Percentiles rank a stretch among this genome's conserved stretches.
Evolutionary conservation across 2,888 invertebrate genomes (phyloP).

Genomic region (Steinernema carpocapsae): DNA sequence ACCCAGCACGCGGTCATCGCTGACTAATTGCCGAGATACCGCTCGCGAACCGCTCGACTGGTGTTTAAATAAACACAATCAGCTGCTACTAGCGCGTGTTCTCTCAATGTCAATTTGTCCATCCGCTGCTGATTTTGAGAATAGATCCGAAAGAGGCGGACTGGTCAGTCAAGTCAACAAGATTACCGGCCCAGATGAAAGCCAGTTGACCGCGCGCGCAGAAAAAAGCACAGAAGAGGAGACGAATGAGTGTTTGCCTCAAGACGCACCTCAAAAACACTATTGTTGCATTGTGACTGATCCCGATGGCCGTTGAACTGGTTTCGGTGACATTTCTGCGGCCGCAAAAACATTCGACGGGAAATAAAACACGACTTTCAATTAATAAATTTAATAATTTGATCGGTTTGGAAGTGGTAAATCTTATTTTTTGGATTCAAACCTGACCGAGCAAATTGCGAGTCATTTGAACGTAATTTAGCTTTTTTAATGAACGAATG

Average conservation of each 20-base stretch:
- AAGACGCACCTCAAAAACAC: neutral
- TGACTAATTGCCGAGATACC: neutral
- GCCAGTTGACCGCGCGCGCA: conserved; percentile 5
- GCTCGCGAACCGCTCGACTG: too few relatives aligned
- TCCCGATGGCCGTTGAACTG: neutral
- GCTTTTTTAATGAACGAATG: too few relatives aligned
- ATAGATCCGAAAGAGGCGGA: conserved; percentile 4
- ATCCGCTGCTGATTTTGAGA: neutral
- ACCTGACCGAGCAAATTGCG: too few relatives aligned
- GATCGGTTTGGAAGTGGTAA: too few relatives aligned
- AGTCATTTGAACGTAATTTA: too few relatives aligned
- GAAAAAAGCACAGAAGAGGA: neutral
- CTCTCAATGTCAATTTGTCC: neutral
- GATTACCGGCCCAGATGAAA: conserved; percentile 25
- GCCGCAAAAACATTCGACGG: too few relatives aligned
- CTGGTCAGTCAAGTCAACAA: neutral
- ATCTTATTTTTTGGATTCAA: too few relatives aligned
- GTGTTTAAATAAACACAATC: too few relatives aligned
- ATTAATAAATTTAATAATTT: too few relatives aligned
- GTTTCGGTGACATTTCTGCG: too few relatives aligned
- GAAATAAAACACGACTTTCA: too few relatives aligned
- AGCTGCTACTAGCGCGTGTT: neutral
- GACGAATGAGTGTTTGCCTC: neutral
- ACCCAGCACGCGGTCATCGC: neutral
- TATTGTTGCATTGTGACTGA: conserved; percentile 28